phyloP scores from a whole-genome alignment of 2,888 invertebrate species.

The Scaptomyza polygonia region DNA sequence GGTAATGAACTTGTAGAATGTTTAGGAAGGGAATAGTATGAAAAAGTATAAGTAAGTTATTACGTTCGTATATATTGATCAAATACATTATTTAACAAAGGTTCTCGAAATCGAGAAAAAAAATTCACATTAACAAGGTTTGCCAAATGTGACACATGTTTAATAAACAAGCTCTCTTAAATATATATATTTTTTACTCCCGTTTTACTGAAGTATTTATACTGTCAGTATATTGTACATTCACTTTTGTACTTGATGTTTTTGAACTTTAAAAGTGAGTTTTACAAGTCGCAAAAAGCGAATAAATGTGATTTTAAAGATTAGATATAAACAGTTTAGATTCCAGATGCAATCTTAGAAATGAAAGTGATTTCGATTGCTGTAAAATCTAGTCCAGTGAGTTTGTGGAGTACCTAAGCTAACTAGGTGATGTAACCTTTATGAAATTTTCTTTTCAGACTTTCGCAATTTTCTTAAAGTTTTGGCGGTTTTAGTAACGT shows the following conservation, averaged over 20 bases:
- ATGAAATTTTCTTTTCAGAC: not conserved
- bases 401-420: not conserved
- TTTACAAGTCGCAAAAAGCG: constrained; percentile 1
- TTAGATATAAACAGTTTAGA: constrained; percentile 21
- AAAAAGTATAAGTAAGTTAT: constrained; percentile 5
- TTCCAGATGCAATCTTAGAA: not conserved
- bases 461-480: not conserved
- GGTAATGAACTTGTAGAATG: constrained; percentile 5
- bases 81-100: constrained; percentile 36
- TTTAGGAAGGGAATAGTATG: not conserved
- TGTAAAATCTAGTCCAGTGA: not conserved
- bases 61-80: constrained; percentile 40
- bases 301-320: constrained; percentile 7
- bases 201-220: constrained; percentile 7
- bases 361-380: constrained; percentile 23
- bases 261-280: not conserved
- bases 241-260: not conserved
- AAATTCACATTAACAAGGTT: constrained; percentile 42
- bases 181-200: not conserved
- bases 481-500: not conserved
- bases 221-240: not conserved
- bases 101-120: constrained; percentile 32
- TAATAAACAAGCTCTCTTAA: constrained; percentile 32
- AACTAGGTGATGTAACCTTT: not conserved
- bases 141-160: constrained; percentile 33